Conservation (phyloP, 2,113 vertebrate genomes). For the Peromyscus maniculatus region DNA sequence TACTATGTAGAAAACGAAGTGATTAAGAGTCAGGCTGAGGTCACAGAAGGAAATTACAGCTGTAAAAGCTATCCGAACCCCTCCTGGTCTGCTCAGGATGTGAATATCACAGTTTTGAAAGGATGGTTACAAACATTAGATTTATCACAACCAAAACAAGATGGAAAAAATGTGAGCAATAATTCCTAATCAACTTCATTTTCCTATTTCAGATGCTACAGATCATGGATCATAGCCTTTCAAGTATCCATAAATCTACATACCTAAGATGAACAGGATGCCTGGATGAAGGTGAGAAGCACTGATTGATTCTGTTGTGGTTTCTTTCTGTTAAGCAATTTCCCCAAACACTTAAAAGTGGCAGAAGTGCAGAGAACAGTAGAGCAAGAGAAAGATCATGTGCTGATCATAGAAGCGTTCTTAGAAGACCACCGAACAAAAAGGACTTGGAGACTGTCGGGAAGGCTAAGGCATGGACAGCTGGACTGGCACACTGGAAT, state of each 20-base stretch:
- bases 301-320: background rate
- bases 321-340: background rate
- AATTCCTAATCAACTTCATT: background rate
- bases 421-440: background rate
- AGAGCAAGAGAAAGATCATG: background rate
- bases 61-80: background rate
- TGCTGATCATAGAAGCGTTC: background rate
- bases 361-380: background rate
- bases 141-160: background rate
- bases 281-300: background rate
- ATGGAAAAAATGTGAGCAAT: background rate
- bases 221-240: background rate
- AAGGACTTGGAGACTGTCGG: background rate
- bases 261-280: background rate
- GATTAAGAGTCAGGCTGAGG: background rate
- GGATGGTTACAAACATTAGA: background rate
- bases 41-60: background rate
- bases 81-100: background rate
- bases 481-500: accelerated
- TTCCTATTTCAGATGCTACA: background rate
- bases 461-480: accelerated
- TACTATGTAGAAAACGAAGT: background rate
- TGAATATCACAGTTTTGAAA: background rate
- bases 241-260: background rate
- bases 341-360: background rate